Conservation (phyloP, 2,113 vertebrate genomes). For the Stigmatopora argus region DNA sequence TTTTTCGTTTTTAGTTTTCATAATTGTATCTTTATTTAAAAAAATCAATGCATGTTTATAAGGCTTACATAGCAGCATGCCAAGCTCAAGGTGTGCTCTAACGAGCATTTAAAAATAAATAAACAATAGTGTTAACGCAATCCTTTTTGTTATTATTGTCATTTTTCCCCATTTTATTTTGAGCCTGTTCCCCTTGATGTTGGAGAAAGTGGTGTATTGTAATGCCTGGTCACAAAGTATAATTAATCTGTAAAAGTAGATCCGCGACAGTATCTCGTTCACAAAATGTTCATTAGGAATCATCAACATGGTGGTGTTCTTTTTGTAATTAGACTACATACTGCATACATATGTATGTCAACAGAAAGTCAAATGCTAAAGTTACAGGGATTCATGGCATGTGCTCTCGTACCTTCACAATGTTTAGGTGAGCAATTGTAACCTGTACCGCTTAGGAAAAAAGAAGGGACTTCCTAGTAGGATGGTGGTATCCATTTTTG, state of each 20-base stretch:
- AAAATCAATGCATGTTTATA: no score
- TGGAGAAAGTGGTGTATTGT: no score
- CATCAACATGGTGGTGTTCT: neutral
- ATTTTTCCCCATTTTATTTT: no score
- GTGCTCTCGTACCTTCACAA: neutral
- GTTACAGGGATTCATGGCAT: neutral
- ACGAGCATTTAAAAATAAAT: no score
- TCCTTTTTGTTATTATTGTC: no score
- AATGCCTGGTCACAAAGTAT: neutral
- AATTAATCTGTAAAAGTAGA: neutral
- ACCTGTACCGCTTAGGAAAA: constrained; percentile 95
- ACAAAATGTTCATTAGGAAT: neutral
- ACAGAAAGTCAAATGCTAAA: neutral
- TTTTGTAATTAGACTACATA: neutral
- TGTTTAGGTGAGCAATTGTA: constrained; percentile 94
- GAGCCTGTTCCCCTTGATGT: no score
- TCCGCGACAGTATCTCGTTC: neutral
- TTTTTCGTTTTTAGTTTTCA: no score
- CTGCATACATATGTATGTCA: neutral
- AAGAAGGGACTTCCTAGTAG: constrained; percentile 97
- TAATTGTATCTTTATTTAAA: no score
- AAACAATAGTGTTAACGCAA: no score
- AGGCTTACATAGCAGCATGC: no score
- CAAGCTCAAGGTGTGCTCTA: no score
- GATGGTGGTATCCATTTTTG: constrained; percentile 99